Evolutionary conservation across 2,888 invertebrate genomes (phyloP), one percentile per base, ranked within the genome.

Genomic region (Drosophila algonquin): DNA sequence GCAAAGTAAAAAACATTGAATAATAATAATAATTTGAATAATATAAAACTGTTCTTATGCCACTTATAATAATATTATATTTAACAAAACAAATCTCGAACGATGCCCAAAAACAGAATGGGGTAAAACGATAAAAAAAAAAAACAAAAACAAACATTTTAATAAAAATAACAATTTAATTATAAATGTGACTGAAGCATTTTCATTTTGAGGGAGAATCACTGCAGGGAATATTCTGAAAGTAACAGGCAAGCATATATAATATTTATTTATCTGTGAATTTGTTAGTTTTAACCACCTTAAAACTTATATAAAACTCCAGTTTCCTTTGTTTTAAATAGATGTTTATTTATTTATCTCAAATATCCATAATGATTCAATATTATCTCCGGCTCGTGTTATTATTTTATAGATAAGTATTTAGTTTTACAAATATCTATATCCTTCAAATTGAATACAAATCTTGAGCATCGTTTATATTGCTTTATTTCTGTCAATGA

Each of bases 141-240:
- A 53, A 67, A 65, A 56, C 21, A 67, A 57, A 59, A 56, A 61
- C 63, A 64, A 79, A 73, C 21, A 70, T 68, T 77, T 81, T 87
- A 81, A 85, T 87, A 84, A 87, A 81, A 65, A 63, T 81, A 74
- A 73, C 60, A 69, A 73, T 73, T 79, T 64, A 81, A 73, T 84
- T 76, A 81, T 58, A 60, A 44, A 67, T 0, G 12, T 12, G 9
- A 14, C 5, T 27, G 8, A 1, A 4, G 27, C 3, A 7, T 8
- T 50, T 57, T 63, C 16, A 16, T 27, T 46, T 1, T 12, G 40
- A 14, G 54, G n/a, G 2, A 10, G 9, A 24, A 27, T 6, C 14
- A 40, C 2, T 8, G 32, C 10, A 3, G 10, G 21, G 2, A 21
- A 10, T 0, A 10, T 32, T 10, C 32, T 32, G 10, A 9, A 9